phyloP scores from a whole-genome alignment of 1,140 invertebrate species.

The Cephus cinctus region DNA sequence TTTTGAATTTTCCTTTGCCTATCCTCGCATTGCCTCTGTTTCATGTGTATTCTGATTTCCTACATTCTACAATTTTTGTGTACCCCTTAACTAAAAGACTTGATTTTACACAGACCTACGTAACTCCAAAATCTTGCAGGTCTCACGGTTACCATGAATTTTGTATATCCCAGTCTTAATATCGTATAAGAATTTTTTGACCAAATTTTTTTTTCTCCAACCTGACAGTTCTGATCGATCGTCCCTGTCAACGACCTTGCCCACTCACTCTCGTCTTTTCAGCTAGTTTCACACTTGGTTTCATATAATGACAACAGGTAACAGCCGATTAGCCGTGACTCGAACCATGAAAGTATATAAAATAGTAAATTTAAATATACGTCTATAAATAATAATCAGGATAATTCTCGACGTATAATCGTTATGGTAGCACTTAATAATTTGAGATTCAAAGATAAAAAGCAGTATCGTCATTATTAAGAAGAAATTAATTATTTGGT shows the following conservation, averaged over 20 bases:
- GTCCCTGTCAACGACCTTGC: too few species aligned
- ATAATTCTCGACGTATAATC: too few species aligned
- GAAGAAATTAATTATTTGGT: slow-evolving; percentile 15
- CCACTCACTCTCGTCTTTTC: too few species aligned
- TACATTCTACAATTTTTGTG: too few species aligned
- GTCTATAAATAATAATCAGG: too few species aligned
- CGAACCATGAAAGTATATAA: not conserved
- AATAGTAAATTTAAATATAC: not conserved
- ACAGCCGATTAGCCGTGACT: not conserved
- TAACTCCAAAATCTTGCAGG: not conserved
- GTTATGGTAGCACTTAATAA: too few species aligned
- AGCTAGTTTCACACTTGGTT: too few species aligned
- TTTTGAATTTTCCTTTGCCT: too few species aligned
- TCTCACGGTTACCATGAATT: not conserved
- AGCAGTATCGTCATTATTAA: too few species aligned
- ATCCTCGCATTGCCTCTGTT: not conserved
- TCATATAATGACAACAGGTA: not conserved
- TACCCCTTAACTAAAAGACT: too few species aligned
- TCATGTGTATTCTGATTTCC: not conserved
- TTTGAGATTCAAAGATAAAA: too few species aligned
- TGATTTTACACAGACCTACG: not conserved
- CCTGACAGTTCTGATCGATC: not conserved
- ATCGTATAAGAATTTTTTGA: slow-evolving; percentile 1
- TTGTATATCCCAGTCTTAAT: not conserved
- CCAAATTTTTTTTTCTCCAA: slow-evolving; percentile 4